A percentile compares a stretch with the other conserved stretches of the same genome.
phyloP scores from a whole-genome alignment of 2,797 vertebrate species.

The Enteromius fasciolatus region DNA sequence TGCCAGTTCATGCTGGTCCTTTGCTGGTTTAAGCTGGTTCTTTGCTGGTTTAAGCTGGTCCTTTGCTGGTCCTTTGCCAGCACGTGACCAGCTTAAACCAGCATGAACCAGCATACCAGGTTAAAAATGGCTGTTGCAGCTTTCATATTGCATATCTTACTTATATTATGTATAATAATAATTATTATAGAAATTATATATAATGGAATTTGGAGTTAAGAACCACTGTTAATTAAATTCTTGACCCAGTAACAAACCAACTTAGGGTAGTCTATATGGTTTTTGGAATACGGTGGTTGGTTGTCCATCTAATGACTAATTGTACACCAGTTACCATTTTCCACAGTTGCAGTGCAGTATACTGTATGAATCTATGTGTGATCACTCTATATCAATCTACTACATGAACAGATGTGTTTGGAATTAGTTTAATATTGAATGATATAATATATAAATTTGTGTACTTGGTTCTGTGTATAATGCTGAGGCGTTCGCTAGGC shows the following conservation, averaged over 20 bases:
- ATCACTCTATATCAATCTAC: neutral
- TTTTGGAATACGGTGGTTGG: neutral
- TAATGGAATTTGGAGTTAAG: neutral
- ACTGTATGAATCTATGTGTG: too few relatives aligned
- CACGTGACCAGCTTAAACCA: too few relatives aligned
- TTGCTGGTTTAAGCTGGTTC: too few relatives aligned
- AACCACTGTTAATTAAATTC: neutral
- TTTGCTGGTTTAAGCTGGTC: too few relatives aligned
- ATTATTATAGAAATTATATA: neutral
- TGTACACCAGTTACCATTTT: neutral
- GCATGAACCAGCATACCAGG: too few relatives aligned
- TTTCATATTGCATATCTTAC: neutral
- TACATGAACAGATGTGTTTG: neutral
- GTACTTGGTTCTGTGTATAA: slow-evolving; percentile 91
- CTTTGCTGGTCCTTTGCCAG: too few relatives aligned
- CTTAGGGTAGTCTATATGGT: neutral
- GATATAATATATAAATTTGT: slow-evolving; percentile 4
- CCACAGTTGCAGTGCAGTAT: neutral
- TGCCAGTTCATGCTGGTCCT: too few relatives aligned
- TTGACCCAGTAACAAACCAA: neutral
- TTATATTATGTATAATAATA: neutral
- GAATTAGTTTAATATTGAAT: neutral
- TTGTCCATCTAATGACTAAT: neutral
- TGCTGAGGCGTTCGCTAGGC: slow-evolving; percentile 86
- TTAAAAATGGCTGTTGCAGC: too few relatives aligned